Conservation (phyloP, 1,140 invertebrate genomes). For the Brachionus koreanus region DNA sequence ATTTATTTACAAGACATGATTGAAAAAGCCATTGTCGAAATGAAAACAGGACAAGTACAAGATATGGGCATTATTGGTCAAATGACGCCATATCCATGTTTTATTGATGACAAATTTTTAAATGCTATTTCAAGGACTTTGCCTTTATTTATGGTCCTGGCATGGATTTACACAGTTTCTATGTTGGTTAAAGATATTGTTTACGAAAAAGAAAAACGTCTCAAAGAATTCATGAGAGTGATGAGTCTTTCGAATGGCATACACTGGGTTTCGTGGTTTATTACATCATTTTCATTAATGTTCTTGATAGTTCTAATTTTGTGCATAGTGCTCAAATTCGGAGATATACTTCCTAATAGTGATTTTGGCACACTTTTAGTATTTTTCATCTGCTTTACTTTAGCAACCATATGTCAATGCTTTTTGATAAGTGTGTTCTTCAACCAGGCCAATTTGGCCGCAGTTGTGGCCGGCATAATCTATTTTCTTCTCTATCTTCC, state of each 20-base stretch:
- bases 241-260: conserved; percentile 65
- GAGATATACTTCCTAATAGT: conserved; percentile 57
- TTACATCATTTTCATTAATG: conserved; percentile 63
- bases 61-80: conserved; percentile 58
- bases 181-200: conserved; percentile 73
- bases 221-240: conserved; percentile 66
- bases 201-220: conserved; percentile 66
- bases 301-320: conserved; percentile 59
- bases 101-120: conserved; percentile 68
- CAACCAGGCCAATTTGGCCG: conserved; percentile 67
- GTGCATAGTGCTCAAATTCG: conserved; percentile 47
- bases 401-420: conserved; percentile 62
- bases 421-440: conserved; percentile 64
- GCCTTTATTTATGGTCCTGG: conserved; percentile 68
- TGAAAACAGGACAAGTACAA: conserved; percentile 58
- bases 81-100: conserved; percentile 71
- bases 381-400: conserved; percentile 62
- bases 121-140: conserved; percentile 66
- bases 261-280: conserved; percentile 66
- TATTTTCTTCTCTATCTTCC: conserved; percentile 73
- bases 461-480: conserved; percentile 62
- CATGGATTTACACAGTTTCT: conserved; percentile 69
- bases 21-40: conserved; percentile 62
- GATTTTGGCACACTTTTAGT: conserved; percentile 61
- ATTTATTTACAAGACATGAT: conserved; percentile 63